Percentiles rank a stretch among this genome's conserved stretches.
phyloP scores from a whole-genome alignment of 2,888 invertebrate species.

The Thereva nobilitata region DNA sequence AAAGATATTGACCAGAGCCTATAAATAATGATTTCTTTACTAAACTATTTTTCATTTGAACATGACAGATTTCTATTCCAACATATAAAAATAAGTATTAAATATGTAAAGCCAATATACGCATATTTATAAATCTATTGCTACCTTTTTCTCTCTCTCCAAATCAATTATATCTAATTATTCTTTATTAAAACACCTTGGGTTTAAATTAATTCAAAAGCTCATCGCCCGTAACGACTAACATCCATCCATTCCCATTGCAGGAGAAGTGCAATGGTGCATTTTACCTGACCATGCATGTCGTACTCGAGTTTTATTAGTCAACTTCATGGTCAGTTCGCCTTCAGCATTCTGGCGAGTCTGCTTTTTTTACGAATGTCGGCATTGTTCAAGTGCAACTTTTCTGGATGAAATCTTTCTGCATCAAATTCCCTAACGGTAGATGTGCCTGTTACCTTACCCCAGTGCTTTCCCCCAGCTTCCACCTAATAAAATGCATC shows the following conservation, averaged over 20 bases:
- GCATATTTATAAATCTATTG: no score
- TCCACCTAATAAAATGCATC: not conserved
- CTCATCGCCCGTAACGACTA: no score
- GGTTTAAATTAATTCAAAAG: no score
- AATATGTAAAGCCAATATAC: no score
- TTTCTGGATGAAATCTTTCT: slow-evolving; percentile 33
- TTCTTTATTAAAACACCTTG: no score
- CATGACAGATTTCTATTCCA: no score
- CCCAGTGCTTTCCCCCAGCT: slow-evolving; percentile 19
- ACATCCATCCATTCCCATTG: not conserved
- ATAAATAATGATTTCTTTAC: no score
- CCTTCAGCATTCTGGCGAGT: slow-evolving; percentile 21
- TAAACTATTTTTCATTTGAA: no score
- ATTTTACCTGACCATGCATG: slow-evolving; percentile 9
- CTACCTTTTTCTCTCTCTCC: no score
- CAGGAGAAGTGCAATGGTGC: slow-evolving; percentile 1
- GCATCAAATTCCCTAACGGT: slow-evolving; percentile 26
- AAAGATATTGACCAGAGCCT: no score
- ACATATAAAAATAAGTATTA: no score
- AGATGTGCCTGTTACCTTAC: slow-evolving; percentile 32
- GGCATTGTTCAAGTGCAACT: slow-evolving; percentile 24
- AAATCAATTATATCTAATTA: no score
- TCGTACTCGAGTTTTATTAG: not conserved
- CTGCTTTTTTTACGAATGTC: slow-evolving; percentile 9
- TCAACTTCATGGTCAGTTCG: slow-evolving; percentile 33